Base-by-base conservation (phyloP, 2,113 vertebrate species). In the Gymnogyps californianus region DNA sequence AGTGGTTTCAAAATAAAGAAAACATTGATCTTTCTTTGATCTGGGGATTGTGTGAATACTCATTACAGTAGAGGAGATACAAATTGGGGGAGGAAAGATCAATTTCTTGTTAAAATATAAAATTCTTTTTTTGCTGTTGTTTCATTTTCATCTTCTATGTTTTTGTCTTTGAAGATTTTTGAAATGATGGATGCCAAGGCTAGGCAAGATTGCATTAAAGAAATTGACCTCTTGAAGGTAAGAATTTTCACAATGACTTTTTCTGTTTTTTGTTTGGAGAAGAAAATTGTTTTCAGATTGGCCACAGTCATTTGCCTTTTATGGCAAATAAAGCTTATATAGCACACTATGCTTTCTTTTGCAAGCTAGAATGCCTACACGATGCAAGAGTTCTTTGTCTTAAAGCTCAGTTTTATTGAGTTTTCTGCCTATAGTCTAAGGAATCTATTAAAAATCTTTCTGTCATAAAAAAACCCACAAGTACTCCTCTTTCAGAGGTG, bases 171-270 rank as follows among this genome's bases (percentile, higher is more conserved):
- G 80, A 96, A 99, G 99, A 99, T 99, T 95, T 99, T 99, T 95
- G 99, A 99, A 97, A 99, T 99, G 99, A 99, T 99, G 99, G 99
- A 99, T 38, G 99, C 99, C 80, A 99, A 99, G 94, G 98, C 99
- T 24, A 98, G 99, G 78, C 99, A 99, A 95, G 99, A 99, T 95
- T 99, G 99, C 81, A 98, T 99, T 97, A 99, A 99, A 95, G 99
- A 99, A 97, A 99, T 99, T 19, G 99, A 99, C 95, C 98, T 99
- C 61, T 93, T 99, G 61, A 99, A 99, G 99, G 99, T 99, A 97
- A 98, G 98, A 32, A 55, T 34, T 76, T 89, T 72, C 62, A 11
- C 18, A 44, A 13, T n/a, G 3, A 46, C 44, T 34, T 76, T 58
- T 69, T 54, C 19, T 1, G 1, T 0, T 16, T 55, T 52, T 54